Conservation (phyloP, 1,140 invertebrate genomes). For the Lepidurus arcticus region DNA sequence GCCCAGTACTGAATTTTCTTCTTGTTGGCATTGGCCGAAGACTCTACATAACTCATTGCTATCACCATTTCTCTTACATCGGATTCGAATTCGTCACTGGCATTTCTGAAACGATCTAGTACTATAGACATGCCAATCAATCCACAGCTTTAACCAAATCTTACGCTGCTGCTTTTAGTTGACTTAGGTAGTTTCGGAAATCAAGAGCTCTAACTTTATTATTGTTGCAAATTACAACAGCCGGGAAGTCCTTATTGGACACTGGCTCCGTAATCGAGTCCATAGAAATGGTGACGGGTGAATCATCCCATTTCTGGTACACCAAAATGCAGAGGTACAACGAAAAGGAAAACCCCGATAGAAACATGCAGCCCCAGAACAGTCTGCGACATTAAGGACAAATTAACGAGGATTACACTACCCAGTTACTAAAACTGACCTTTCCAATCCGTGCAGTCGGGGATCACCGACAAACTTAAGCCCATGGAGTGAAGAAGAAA, state of each 20-base stretch:
- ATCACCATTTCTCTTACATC: neutral
- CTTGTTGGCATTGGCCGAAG: neutral
- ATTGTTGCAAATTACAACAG: neutral
- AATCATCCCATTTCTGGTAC: conserved; percentile 7
- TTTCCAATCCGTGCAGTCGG: neutral
- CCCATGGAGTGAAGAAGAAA: conserved; percentile 10
- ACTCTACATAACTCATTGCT: neutral
- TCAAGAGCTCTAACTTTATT: neutral
- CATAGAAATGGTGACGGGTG: neutral
- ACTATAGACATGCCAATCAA: neutral
- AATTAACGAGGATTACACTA: neutral
- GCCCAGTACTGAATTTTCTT: neutral
- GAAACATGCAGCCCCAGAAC: neutral
- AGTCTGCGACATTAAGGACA: neutral
- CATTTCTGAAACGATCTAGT: neutral
- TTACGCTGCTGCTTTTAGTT: neutral
- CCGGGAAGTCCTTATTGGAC: neutral
- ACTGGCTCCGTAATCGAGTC: neutral
- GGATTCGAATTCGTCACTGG: neutral
- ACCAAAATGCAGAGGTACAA: neutral
- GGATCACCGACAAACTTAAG: neutral
- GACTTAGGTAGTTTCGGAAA: neutral
- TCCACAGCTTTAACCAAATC: neutral
- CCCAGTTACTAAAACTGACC: neutral
- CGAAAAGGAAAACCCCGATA: neutral